Conservation (phyloP, 2,113 vertebrate species). For the Clinocottus analis region DNA sequence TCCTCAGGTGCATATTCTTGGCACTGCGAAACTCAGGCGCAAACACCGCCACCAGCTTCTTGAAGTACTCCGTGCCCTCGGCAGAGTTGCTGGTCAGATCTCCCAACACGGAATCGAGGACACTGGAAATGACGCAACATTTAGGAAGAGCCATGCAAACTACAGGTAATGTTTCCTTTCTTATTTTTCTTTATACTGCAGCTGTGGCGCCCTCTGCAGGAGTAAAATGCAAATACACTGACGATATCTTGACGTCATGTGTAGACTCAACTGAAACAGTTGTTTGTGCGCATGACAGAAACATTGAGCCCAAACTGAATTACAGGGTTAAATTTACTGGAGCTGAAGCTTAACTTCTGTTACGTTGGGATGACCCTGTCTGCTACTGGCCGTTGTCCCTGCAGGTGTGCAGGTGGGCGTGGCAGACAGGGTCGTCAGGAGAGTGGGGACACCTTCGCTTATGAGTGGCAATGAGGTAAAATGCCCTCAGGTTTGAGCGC, state of each 20-base stretch:
- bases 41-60: constrained; percentile 97
- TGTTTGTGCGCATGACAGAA: not conserved
- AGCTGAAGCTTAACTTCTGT: not conserved
- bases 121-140: constrained; percentile 55
- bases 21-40: constrained; percentile 94
- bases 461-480: too few species aligned
- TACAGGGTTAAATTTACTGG: not conserved
- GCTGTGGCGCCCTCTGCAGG: constrained; percentile 40
- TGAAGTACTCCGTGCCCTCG: constrained; percentile 98
- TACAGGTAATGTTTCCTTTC: not conserved
- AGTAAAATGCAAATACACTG: not conserved
- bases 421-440: too few species aligned
- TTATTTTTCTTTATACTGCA: not conserved
- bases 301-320: not conserved
- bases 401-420: too few species aligned
- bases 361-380: too few species aligned
- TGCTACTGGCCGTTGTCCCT: too few species aligned
- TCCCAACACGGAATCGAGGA: constrained; percentile 90
- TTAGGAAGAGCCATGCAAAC: not conserved
- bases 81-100: constrained; percentile 96
- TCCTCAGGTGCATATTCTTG: constrained; percentile 97
- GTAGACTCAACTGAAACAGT: not conserved
- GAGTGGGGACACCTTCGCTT: too few species aligned
- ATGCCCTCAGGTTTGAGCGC: too few species aligned
- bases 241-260: not conserved